phyloP scores from a whole-genome alignment of 2,888 invertebrate species.

The Xylophagus ater region DNA sequence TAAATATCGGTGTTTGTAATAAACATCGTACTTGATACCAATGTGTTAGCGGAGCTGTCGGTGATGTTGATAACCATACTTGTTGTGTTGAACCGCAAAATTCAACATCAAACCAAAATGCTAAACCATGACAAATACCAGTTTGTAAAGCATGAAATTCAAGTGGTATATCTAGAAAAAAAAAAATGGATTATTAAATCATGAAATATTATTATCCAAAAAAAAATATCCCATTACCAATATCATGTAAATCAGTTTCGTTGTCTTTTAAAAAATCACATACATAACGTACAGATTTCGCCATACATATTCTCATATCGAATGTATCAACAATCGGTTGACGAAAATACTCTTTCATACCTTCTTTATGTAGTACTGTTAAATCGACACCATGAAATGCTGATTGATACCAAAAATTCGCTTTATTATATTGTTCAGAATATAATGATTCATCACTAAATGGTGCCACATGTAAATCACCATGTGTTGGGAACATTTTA shows the following conservation, averaged over 20 bases:
- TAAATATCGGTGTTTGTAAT: constrained; percentile 84
- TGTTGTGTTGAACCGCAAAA: constrained; percentile 83
- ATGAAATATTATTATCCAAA: constrained; percentile 5
- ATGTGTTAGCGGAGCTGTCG: constrained; percentile 95
- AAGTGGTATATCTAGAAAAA: constrained; percentile 68
- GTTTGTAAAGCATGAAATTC: constrained; percentile 86
- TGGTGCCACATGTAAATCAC: constrained; percentile 93
- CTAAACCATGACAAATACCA: constrained; percentile 91
- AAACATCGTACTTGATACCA: constrained; percentile 99
- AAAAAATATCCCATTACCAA: constrained; percentile 40
- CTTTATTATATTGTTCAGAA: constrained; percentile 97
- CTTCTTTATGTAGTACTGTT: constrained; percentile 79
- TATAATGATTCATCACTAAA: constrained; percentile 96
- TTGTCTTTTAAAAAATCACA: constrained; percentile 88
- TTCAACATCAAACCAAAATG: constrained; percentile 99
- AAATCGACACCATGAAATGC: constrained; percentile 97
- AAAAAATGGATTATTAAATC: constrained; percentile 8
- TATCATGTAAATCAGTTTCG: constrained; percentile 88
- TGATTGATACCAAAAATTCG: constrained; percentile 98
- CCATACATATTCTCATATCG: constrained; percentile 93
- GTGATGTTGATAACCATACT: constrained; percentile 95
- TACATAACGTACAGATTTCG: constrained; percentile 83
- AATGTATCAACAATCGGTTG: constrained; percentile 98
- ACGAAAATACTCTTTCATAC: constrained; percentile 93
- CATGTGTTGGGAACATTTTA: constrained; percentile 95